These are phyloP conservation scores for Holothuria scabra DNA, from an alignment of 53 echinoderm and acorn worm genomes.

Conservation along the genomic window DNA sequence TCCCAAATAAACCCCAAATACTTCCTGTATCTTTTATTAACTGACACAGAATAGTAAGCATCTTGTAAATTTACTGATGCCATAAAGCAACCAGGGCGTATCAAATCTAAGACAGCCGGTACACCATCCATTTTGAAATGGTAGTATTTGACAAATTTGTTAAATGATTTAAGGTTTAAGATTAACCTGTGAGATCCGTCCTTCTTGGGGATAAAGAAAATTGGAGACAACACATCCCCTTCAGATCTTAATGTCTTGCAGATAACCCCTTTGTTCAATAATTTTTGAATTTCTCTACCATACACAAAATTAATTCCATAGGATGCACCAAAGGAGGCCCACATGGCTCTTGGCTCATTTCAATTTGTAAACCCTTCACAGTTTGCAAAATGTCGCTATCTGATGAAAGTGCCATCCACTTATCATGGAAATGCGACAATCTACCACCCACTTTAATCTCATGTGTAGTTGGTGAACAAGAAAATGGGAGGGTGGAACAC, in stretches of 20 bases:
- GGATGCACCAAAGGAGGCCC: not conserved
- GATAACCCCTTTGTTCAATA: slow-evolving; percentile 30
- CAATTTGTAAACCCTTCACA: slow-evolving; percentile 23
- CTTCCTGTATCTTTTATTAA: slow-evolving; percentile 40
- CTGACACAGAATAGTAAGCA: slow-evolving; percentile 67
- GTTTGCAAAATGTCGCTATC: slow-evolving; percentile 36
- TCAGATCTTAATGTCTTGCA: slow-evolving; percentile 11
- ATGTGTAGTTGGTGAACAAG: too few species aligned
- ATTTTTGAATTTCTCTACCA: slow-evolving; percentile 35
- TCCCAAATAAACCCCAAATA: slow-evolving; percentile 42
- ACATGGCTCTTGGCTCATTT: slow-evolving; percentile 1
- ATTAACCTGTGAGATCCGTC: slow-evolving; percentile 54
- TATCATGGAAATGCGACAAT: too few species aligned
- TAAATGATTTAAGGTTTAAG: slow-evolving; percentile 61
- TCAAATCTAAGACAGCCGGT: slow-evolving; percentile 39
- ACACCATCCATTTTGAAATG: slow-evolving; percentile 75
- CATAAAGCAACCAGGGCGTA: slow-evolving; percentile 61
- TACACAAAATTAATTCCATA: slow-evolving; percentile 7
- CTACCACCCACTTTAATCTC: too few species aligned
- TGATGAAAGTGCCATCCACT: slow-evolving; percentile 29
- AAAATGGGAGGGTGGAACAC: not conserved
- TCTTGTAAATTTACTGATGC: slow-evolving; percentile 59
- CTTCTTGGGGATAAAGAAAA: slow-evolving; percentile 55
- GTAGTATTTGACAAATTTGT: slow-evolving; percentile 57
- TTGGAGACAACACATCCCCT: slow-evolving; percentile 36